Evolutionary conservation across 1,140 invertebrate genomes (phyloP).

Genomic region (Saccostrea cuccullata): DNA sequence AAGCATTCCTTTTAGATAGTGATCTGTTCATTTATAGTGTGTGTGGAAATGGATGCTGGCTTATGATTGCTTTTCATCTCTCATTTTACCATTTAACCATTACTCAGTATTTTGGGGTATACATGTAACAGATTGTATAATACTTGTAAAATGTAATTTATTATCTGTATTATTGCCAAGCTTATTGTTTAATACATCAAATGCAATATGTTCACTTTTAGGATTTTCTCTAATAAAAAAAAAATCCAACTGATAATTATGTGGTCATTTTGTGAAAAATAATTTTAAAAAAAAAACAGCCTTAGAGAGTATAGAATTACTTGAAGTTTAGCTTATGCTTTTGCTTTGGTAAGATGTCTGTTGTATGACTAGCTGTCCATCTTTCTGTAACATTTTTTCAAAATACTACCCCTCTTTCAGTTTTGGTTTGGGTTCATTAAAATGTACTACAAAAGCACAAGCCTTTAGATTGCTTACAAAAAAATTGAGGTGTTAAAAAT

Average conservation of each 20-base stretch:
- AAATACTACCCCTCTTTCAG: too few relatives aligned
- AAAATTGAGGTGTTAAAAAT: too few relatives aligned
- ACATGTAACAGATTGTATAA: neutral
- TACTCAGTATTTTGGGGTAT: neutral
- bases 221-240: conserved; percentile 35
- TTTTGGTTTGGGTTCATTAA: too few relatives aligned
- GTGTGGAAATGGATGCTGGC: neutral
- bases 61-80: conserved; percentile 13
- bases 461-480: too few relatives aligned
- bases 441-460: too few relatives aligned
- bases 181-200: conserved; percentile 18
- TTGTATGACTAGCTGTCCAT: too few relatives aligned
- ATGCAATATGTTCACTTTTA: conserved; percentile 23
- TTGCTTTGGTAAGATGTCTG: too few relatives aligned
- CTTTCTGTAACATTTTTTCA: too few relatives aligned
- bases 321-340: too few relatives aligned
- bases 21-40: neutral
- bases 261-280: neutral
- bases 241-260: neutral
- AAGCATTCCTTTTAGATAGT: conserved; percentile 10
- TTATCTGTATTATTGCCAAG: conserved; percentile 22
- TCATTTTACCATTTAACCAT: conserved; percentile 9
- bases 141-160: conserved; percentile 17
- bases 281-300: too few relatives aligned
- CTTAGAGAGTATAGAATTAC: too few relatives aligned